Evolutionary conservation across 2,797 vertebrate species (phyloP), one percentile per base, ranked within the genome.

Genomic region (Lacerta viridis): DNA sequence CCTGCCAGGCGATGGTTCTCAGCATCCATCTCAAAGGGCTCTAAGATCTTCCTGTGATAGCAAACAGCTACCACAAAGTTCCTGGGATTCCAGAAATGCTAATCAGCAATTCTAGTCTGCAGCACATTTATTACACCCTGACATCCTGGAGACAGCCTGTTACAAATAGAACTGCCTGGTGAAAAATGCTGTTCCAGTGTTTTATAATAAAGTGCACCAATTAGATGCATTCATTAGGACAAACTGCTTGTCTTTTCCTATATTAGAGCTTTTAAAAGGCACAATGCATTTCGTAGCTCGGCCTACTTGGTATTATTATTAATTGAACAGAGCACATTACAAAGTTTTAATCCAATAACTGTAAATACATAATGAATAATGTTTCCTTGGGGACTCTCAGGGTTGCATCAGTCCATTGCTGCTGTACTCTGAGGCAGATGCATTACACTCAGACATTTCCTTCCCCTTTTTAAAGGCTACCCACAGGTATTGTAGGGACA

Each of bases 181-280:
- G 96, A 97, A 98, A 97, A 97, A 97, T 97, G 97, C 96, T 97
- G 95, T 92, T 96, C 94, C 93, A 96, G 95, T 96, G 96, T 95
- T 97, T 97, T 97, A 96, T 96, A 97, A 97, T 97, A 97, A 98
- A 97, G 96, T 97, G 94, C 92, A 95, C 97, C 97, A 97, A 98
- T 97, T 97, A 97, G 95, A 97, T 92, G 93, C 96, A 96, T 97
- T 97, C 96, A 97, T 97, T 97, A 97, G 96, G 96, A 97, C 96
- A 97, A 97, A 97, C 95, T 96, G 95, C 96, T 97, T 97, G 96
- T 97, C 96, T 97, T 97, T 96, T 94, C 95, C 92, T 95, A 94
- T 96, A 96, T 96, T 95, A 96, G 93, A 95, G 94, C 94, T 95
- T 97, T 96, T 94, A 93, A 96, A 96, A 96, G 95, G 93, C 93